phyloP scores from a whole-genome alignment of 30 jellyfish, hydroid and myxozoan species.

The Cassiopea andromeda region DNA sequence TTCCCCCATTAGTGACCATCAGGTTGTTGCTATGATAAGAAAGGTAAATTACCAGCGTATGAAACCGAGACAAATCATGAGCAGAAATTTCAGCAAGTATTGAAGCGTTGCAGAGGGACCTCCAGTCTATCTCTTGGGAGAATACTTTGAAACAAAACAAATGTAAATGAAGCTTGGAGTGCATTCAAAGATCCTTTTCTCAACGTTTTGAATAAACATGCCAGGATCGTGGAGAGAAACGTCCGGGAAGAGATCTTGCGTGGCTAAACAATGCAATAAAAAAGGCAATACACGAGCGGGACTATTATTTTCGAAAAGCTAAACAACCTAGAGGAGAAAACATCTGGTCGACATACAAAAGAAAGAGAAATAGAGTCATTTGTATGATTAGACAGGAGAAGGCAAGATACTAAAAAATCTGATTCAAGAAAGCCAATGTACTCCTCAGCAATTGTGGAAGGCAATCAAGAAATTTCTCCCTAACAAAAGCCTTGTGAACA shows the following conservation, averaged over 20 bases:
- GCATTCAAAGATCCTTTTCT: slow-evolving; percentile 44
- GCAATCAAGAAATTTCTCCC: slow-evolving; percentile 61
- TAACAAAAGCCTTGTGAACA: slow-evolving; percentile 30
- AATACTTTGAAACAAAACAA: slow-evolving; percentile 26
- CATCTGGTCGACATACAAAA: slow-evolving; percentile 52
- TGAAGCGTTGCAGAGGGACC: slow-evolving; percentile 66
- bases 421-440: slow-evolving; percentile 39
- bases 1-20: slow-evolving; percentile 72
- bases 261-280: slow-evolving; percentile 55
- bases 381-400: slow-evolving; percentile 24
- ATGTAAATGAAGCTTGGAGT: slow-evolving; percentile 59
- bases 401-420: slow-evolving; percentile 28
- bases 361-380: slow-evolving; percentile 39
- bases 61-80: slow-evolving; percentile 37
- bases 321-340: slow-evolving; percentile 25
- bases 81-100: slow-evolving; percentile 68
- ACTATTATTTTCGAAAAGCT: slow-evolving; percentile 44
- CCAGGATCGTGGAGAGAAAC: not conserved
- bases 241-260: slow-evolving; percentile 41
- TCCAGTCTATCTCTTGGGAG: slow-evolving; percentile 60
- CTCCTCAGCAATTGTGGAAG: slow-evolving; percentile 67
- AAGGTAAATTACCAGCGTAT: slow-evolving; percentile 63
- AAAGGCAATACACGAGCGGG: slow-evolving; percentile 28
- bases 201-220: slow-evolving; percentile 41
- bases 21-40: slow-evolving; percentile 50